Percentiles rank a stretch among this genome's conserved stretches.
These are phyloP conservation scores for Podilymbus podiceps DNA, from an alignment of 2,113 vertebrate species.

Conservation along the genomic window DNA sequence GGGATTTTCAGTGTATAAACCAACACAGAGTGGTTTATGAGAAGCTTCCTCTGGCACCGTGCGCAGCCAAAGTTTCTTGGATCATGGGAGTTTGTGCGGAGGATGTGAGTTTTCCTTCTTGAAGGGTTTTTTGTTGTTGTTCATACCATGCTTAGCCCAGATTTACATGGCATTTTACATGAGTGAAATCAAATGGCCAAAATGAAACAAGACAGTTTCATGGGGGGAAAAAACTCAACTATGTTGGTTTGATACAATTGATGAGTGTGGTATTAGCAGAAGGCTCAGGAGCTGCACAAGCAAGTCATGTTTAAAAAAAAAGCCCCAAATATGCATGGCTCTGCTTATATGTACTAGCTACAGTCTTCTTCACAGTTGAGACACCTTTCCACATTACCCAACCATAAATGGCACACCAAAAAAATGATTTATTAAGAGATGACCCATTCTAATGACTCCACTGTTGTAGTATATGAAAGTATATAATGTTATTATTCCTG, in stretches of 20 bases:
- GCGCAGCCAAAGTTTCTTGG: background rate
- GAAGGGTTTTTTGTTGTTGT: background rate
- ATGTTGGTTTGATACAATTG: background rate
- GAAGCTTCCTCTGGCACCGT: background rate
- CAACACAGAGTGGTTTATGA: background rate
- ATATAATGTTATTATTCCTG: background rate
- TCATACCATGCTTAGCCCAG: background rate
- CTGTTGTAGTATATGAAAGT: background rate
- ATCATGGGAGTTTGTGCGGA: background rate
- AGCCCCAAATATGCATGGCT: background rate
- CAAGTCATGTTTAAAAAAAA: background rate
- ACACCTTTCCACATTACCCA: background rate
- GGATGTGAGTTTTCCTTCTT: background rate
- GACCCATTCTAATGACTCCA: background rate
- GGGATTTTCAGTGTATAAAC: slow-evolving; percentile 7
- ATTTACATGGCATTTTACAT: background rate
- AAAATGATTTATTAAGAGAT: background rate
- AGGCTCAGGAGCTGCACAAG: background rate
- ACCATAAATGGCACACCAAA: background rate
- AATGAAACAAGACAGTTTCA: background rate
- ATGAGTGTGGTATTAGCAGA: background rate
- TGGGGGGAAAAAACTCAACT: accelerated
- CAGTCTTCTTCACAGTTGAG: background rate
- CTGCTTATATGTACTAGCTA: background rate
- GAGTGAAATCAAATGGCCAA: background rate